These are phyloP conservation scores for Pampusana beccarii DNA, from an alignment of 2,113 vertebrate genomes.

Conservation along the genomic window DNA sequence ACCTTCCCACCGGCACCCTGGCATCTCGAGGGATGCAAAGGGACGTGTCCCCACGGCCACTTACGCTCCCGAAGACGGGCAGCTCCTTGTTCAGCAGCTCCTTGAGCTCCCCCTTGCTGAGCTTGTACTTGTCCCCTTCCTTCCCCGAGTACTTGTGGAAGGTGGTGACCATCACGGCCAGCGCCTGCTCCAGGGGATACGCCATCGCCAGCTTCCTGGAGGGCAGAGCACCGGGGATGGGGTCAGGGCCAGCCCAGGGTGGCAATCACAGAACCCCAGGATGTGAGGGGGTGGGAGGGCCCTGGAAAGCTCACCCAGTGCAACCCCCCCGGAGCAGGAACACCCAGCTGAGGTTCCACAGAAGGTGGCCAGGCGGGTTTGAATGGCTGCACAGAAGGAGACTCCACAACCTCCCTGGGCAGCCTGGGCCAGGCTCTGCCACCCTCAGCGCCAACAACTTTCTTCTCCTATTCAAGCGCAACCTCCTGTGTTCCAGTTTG, in stretches of 20 bases:
- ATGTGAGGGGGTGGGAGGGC: no score
- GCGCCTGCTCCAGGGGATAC: constrained; percentile 46
- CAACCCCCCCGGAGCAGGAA: no score
- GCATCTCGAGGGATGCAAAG: neutral
- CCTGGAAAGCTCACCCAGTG: no score
- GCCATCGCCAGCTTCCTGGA: constrained; percentile 30
- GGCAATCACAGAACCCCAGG: no score
- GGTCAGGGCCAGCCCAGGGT: rapidly evolving
- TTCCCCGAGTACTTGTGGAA: constrained; percentile 80
- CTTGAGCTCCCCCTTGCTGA: constrained; percentile 82
- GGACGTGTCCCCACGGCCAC: rapidly evolving
- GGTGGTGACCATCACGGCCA: constrained; percentile 42
- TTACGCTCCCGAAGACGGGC: constrained; percentile 77
- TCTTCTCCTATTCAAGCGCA: no score
- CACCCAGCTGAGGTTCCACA: no score
- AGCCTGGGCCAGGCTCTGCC: no score
- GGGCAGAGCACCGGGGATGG: neutral
- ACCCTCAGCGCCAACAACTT: no score
- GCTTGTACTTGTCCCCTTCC: constrained; percentile 71
- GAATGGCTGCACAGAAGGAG: no score
- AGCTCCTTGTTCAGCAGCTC: constrained; percentile 79
- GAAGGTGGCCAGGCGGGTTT: no score
- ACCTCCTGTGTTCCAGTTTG: no score
- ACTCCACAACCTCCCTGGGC: no score
- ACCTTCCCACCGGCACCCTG: rapidly evolving